Base-by-base conservation (phyloP, 2,113 vertebrate genomes). In the Daboia siamensis region DNA sequence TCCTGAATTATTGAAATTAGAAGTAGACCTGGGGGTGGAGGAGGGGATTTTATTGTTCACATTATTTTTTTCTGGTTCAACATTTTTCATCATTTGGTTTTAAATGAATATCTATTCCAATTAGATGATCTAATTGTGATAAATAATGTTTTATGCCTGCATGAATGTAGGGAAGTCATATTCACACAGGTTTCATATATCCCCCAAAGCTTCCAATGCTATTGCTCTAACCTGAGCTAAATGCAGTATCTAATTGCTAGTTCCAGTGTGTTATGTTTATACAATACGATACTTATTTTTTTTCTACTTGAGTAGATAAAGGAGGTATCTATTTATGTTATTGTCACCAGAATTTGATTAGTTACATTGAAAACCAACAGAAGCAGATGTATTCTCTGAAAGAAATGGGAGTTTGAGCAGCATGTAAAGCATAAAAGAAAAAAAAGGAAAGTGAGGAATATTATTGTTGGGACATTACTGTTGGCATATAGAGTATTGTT, bases 311-410 rank as follows among this genome's bases (percentile, higher is more conserved):
- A 95, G 91, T 52, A 96, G 95, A 90, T 95, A 96, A 96, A 95
- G 94, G 96, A 93, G 61, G 87, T 96, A 96, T 96, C 95, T 95
- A 93, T 95, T 96, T 96, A 92, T 96, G 96, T 96, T 96, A 97
- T 96, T 94, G 33, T 95, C 92, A 93, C 91, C 92, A 95, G 86
- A 94, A 85, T n/a, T 87, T 97, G 92, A 95, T 93, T 95, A 95
- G 86, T 94, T 95, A 87, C 74, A 39, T 0, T 93, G 87, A 96
- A 96, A 95, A 94, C 91, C 92, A 96, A 91, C 26, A 96, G 94
- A 95, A 95, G 92, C 39, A 91, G 94, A 95, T 91, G 74, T 57
- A 96, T 85, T 1, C 91, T 95, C 85, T 94, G 74, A 93, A 96
- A 94, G 94, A 96, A 96, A 96, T 94, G 94, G 90, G 91, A 95